Conservation (phyloP, 2,113 vertebrate genomes). For the Eurypyga helias region DNA sequence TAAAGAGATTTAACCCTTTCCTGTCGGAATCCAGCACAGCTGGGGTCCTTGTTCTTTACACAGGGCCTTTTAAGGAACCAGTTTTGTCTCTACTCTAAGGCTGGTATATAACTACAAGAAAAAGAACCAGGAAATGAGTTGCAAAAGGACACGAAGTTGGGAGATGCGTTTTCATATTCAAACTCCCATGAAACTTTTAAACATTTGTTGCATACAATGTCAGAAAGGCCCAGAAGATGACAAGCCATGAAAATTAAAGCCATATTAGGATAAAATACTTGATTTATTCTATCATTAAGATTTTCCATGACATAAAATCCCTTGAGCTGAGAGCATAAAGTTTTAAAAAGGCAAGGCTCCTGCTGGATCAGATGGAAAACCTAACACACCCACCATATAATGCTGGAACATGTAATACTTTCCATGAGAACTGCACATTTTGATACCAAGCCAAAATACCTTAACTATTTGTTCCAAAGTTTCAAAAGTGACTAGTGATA, state of each 20-base stretch:
- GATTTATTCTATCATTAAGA: neutral
- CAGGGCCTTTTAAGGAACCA: neutral
- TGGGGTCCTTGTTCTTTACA: neutral
- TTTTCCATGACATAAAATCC: slow-evolving; percentile 2
- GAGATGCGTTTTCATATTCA: neutral
- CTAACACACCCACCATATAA: neutral
- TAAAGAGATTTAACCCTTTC: too few relatives aligned
- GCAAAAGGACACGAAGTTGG: neutral
- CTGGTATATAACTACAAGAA: neutral
- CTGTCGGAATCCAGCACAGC: neutral
- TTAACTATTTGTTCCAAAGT: neutral
- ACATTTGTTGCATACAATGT: neutral
- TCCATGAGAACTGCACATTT: neutral
- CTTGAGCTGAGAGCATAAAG: neutral
- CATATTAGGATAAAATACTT: neutral
- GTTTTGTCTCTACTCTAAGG: neutral
- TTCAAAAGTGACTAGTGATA: neutral
- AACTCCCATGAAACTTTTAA: neutral
- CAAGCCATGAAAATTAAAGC: neutral
- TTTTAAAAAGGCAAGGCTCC: neutral
- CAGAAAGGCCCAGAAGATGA: neutral
- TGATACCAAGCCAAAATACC: neutral
- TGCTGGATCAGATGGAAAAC: neutral
- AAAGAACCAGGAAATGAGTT: neutral
- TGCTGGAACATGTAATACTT: neutral